Percentiles rank a stretch among this genome's conserved stretches.
Evolutionary conservation across 1,140 invertebrate genomes (phyloP).

Genomic region (Drosophila pruinosa): DNA sequence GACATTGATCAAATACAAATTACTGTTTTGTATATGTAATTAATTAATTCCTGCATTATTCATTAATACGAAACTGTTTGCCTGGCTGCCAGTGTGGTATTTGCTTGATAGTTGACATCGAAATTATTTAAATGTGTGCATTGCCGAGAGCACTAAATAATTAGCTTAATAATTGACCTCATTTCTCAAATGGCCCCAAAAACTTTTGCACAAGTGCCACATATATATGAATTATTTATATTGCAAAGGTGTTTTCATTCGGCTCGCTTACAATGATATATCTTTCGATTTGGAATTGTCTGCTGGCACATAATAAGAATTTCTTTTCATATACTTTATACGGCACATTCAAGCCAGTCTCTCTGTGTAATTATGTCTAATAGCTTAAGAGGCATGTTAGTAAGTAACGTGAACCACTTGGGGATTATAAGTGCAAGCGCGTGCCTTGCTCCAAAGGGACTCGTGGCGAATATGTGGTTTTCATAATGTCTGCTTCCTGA

Average conservation of each 20-base stretch:
- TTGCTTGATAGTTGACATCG: slow-evolving; percentile 20
- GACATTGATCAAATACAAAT: slow-evolving; percentile 27
- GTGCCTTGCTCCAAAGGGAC: slow-evolving; percentile 12
- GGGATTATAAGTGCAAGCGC: slow-evolving; percentile 19
- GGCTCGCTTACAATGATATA: neutral
- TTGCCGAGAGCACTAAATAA: slow-evolving; percentile 37
- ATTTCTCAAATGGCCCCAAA: slow-evolving; percentile 44
- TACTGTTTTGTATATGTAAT: slow-evolving; percentile 16
- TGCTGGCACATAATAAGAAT: slow-evolving; percentile 8
- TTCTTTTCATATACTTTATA: neutral
- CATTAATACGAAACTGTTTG: slow-evolving; percentile 6
- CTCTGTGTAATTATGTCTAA: slow-evolving; percentile 14
- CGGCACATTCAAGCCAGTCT: neutral
- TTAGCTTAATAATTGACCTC: slow-evolving; percentile 59
- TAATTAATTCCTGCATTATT: slow-evolving; percentile 23
- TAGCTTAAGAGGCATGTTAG: neutral
- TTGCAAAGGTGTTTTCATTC: neutral
- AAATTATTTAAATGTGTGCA: slow-evolving; percentile 42
- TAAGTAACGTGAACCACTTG: neutral
- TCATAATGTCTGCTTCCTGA: neutral
- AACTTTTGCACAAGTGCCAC: slow-evolving; percentile 13
- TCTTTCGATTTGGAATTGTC: neutral
- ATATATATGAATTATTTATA: slow-evolving; percentile 30
- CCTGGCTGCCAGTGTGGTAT: slow-evolving; percentile 25
- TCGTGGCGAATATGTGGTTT: neutral